Evolutionary conservation across 2,888 invertebrate genomes (phyloP).

Genomic region (Campoletis raptor): DNA sequence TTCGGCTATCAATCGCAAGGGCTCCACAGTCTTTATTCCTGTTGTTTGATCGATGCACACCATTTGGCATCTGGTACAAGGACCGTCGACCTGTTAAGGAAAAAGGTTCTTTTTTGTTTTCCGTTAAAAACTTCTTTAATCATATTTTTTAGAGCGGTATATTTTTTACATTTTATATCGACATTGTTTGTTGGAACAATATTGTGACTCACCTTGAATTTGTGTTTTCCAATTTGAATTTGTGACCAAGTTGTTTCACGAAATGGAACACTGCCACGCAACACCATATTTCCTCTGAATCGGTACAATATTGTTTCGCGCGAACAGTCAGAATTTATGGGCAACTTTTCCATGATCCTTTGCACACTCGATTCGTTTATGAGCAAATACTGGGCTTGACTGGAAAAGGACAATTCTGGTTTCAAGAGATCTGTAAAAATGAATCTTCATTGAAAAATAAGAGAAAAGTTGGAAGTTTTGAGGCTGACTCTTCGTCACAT

Average conservation of each 20-base stretch:
- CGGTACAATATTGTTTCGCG: constrained; percentile 89
- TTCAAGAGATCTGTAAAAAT: constrained; percentile 72
- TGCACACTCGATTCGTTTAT: constrained; percentile 92
- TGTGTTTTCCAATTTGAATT: constrained; percentile 88
- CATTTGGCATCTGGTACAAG: constrained; percentile 97
- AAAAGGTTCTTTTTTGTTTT: not conserved
- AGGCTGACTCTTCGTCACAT: not conserved
- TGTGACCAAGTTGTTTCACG: constrained; percentile 91
- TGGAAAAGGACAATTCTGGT: constrained; percentile 88
- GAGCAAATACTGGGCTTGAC: constrained; percentile 94
- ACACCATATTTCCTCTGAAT: constrained; percentile 96
- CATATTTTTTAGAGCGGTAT: not conserved
- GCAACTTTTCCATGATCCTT: constrained; percentile 89
- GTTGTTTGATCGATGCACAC: constrained; percentile 96
- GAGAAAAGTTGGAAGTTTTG: not conserved
- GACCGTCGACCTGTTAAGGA: constrained; percentile 89
- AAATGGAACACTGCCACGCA: constrained; percentile 90
- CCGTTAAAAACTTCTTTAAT: not conserved
- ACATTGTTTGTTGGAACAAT: not conserved
- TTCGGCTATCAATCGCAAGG: constrained; percentile 90
- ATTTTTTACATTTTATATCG: not conserved
- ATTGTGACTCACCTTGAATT: constrained; percentile 87
- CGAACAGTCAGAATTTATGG: constrained; percentile 84
- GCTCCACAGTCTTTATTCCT: constrained; percentile 92
- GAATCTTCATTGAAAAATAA: constrained; percentile 2